Base-by-base conservation (phyloP, 2,888 invertebrate species). In the Scaptomyza cyrtandrae region DNA sequence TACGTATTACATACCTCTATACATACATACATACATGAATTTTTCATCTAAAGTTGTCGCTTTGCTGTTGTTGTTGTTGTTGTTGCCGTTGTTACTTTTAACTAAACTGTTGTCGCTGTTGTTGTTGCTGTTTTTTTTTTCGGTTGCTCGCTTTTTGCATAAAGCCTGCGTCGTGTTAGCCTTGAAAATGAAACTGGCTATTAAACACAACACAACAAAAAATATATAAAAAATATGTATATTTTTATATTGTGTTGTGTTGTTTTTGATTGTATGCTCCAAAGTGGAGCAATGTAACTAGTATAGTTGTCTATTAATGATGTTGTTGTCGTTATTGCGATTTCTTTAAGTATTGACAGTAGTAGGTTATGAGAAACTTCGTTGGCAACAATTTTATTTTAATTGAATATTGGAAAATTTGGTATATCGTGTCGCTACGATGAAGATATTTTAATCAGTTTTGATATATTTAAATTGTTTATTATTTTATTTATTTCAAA, bases 121-220 rank as follows among this genome's bases (percentile, higher is more conserved):
- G 33, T 2, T 43, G 44, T 10, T 33, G 33, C 29, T 29, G 29
- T 9, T 14, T 10, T 16, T 14, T 10, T 16, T 33, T 53, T 43
- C 29, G 29, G 6, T 41, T 41, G 24, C 16, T 63, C 45, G 45
- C 50, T 45, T 55, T 41, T 71, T 58, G 53, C 57, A 72, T 70
- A 71, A 54, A 48, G 46, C 45, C 50, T 41, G 48, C 35, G 39
- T 41, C 6, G 43, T 13, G 54, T 14, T 72, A 46, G 54, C 65
- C 66, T 65, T 71, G 73, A 71, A 72, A 57, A 53, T 10, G 14
- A 49, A 72, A 72, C 70, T 53, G 43, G 64, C 63, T 49, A 63
- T 50, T 71, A 33, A 56, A 27, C 6, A 33, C 10, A 19, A 24
- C 1, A 24, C 19, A 24, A 24, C 1, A 24, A 24, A 24, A 24